phyloP scores from a whole-genome alignment of 2,888 invertebrate species.

The Mesorhabditis belari region DNA sequence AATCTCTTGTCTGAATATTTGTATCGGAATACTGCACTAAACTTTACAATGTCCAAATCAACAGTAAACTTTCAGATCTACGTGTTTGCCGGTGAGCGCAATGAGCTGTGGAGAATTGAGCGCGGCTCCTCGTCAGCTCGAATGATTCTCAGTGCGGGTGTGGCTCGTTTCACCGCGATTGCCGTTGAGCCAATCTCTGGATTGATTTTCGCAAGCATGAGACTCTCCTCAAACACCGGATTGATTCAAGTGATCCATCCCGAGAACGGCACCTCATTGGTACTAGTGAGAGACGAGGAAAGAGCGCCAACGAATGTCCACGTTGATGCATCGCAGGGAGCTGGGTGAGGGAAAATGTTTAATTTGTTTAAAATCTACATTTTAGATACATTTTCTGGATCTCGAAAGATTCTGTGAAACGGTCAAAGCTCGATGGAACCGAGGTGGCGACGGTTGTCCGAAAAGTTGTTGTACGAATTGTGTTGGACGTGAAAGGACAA shows the following conservation, averaged over 20 bases:
- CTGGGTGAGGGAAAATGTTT: background rate
- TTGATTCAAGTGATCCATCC: constrained; percentile 12
- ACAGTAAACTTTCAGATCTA: background rate
- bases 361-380: background rate
- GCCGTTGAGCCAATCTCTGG: constrained; percentile 24
- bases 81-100: constrained; percentile 15
- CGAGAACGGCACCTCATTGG: constrained; percentile 1
- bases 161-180: constrained; percentile 13
- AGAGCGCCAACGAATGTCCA: constrained; percentile 16
- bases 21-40: no score
- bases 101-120: constrained; percentile 61
- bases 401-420: constrained; percentile 13
- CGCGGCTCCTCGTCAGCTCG: constrained; percentile 66
- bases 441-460: constrained; percentile 9
- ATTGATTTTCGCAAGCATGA: constrained; percentile 15
- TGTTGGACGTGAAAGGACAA: constrained; percentile 16
- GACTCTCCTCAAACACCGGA: constrained; percentile 8
- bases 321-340: constrained; percentile 18
- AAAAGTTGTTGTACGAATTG: constrained; percentile 6
- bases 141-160: constrained; percentile 61
- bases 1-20: no score
- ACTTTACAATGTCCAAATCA: no score
- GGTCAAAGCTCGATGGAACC: constrained; percentile 22
- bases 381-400: constrained; percentile 30
- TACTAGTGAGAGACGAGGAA: constrained; percentile 11